These are phyloP conservation scores for Lymantria monacha DNA, from an alignment of 2,888 invertebrate genomes.

Conservation along the genomic window DNA sequence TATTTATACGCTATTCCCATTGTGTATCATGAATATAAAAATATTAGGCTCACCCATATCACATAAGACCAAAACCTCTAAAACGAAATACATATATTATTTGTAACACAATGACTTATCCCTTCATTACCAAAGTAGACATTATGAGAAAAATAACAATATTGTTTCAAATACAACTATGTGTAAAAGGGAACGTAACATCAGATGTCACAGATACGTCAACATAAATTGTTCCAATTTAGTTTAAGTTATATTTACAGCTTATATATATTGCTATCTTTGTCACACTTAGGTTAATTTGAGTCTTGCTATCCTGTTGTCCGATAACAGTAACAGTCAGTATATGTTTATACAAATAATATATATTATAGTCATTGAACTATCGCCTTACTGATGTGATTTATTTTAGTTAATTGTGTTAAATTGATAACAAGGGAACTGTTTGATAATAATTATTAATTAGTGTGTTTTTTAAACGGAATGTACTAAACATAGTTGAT, in stretches of 20 bases:
- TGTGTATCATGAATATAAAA: too few species aligned
- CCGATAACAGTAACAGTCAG: not conserved
- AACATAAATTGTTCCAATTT: constrained; percentile 13
- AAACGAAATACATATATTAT: too few species aligned
- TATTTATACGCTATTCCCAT: too few species aligned
- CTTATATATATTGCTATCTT: not conserved
- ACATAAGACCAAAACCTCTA: too few species aligned
- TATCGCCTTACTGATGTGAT: constrained; percentile 19
- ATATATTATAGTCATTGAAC: constrained; percentile 8
- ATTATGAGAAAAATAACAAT: too few species aligned
- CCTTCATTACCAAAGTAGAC: too few species aligned
- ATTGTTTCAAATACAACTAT: too few species aligned
- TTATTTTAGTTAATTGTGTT: constrained; percentile 31
- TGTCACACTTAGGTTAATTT: not conserved
- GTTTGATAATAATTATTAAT: constrained; percentile 32
- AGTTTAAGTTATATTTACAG: not conserved
- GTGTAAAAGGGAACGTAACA: not conserved
- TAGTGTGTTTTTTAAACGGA: constrained; percentile 23
- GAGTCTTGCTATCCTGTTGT: constrained; percentile 15
- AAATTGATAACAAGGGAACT: constrained; percentile 41
- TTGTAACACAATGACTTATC: too few species aligned
- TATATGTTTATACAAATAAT: constrained; percentile 5
- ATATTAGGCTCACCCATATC: too few species aligned
- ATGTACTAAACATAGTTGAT: constrained; percentile 28
- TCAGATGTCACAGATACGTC: constrained; percentile 22